Conservation (phyloP, 2,113 vertebrate genomes). For the Archocentrus centrarchus region DNA sequence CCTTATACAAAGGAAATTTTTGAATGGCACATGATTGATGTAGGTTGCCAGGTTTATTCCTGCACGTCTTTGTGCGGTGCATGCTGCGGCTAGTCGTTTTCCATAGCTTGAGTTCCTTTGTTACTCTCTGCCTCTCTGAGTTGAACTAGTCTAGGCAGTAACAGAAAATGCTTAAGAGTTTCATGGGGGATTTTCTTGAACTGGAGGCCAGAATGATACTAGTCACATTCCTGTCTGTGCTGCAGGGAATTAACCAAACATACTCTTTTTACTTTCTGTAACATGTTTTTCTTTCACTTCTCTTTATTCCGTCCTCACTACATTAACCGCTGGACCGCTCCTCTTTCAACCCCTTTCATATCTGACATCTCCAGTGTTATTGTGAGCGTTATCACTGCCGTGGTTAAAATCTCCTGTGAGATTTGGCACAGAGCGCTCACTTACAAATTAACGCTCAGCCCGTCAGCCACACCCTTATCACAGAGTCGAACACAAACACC, state of each 20-base stretch:
- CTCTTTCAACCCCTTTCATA: constrained; percentile 12
- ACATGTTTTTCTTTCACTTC: constrained; percentile 34
- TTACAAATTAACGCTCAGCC: constrained; percentile 18
- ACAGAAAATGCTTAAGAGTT: constrained; percentile 38
- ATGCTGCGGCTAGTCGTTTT: constrained; percentile 20
- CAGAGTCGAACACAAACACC: constrained; percentile 66
- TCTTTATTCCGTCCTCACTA: constrained; percentile 3
- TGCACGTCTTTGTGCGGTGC: constrained; percentile 1
- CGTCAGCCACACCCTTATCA: constrained; percentile 69
- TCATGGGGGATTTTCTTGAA: background rate
- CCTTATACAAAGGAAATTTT: background rate
- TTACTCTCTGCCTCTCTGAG: constrained; percentile 16
- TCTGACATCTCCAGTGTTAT: constrained; percentile 5
- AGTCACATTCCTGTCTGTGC: constrained; percentile 30
- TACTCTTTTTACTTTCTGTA: constrained; percentile 1
- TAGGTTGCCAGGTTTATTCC: constrained; percentile 20
- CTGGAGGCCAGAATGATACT: background rate
- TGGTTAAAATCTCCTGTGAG: constrained; percentile 32
- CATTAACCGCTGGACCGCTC: background rate
- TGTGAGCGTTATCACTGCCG: constrained; percentile 6
- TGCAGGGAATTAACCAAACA: constrained; percentile 27
- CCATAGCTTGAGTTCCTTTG: constrained; percentile 13
- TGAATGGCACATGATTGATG: background rate
- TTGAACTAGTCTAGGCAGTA: constrained; percentile 46
- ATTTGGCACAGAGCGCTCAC: constrained; percentile 52